Conservation (phyloP, 2,113 vertebrate genomes). For the Regulus satrapa region DNA sequence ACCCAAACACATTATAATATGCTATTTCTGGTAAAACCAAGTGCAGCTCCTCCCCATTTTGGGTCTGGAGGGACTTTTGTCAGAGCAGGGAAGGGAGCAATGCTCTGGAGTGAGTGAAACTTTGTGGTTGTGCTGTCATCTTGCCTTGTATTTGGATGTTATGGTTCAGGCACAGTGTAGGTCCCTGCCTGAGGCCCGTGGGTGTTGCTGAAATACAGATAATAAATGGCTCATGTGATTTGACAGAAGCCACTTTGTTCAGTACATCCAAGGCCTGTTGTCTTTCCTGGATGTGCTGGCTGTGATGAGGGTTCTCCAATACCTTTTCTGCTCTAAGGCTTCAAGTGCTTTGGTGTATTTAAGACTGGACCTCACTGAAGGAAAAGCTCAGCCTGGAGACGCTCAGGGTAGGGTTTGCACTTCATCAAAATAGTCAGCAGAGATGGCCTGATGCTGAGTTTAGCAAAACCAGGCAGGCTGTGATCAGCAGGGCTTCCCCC, state of each 20-base stretch:
- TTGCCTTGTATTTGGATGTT: not conserved
- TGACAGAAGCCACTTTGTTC: not conserved
- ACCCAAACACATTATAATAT: not conserved
- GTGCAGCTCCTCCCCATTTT: not conserved
- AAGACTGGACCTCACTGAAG: not conserved
- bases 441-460: not conserved
- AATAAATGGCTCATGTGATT: not conserved
- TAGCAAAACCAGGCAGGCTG: not conserved
- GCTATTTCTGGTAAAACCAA: not conserved
- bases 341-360: not conserved
- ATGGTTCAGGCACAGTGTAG: not conserved
- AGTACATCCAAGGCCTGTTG: not conserved
- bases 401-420: not conserved
- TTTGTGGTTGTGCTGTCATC: not conserved
- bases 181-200: not conserved
- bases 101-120: not conserved
- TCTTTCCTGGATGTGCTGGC: not conserved
- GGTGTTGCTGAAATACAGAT: slow-evolving; percentile 15
- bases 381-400: not conserved
- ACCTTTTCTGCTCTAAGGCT: not conserved
- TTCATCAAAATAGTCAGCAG: not conserved
- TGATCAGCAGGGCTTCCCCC: not conserved
- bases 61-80: not conserved
- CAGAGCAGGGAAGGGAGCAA: not conserved
- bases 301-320: not conserved